phyloP scores from a whole-genome alignment of 2,113 vertebrate species.

The Nothocercus julius region DNA sequence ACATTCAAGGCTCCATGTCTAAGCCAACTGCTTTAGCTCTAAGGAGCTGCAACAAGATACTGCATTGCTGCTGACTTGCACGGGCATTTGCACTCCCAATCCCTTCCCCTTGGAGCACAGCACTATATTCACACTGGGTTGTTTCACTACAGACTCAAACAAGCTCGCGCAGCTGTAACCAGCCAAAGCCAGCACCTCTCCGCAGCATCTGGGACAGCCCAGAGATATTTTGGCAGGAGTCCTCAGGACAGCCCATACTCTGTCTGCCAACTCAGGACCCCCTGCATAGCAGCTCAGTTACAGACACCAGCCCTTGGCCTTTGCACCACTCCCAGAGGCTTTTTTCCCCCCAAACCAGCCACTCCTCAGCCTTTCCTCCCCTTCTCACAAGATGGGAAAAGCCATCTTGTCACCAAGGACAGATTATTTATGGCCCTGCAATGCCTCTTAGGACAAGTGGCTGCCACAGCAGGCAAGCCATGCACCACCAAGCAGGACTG shows the following conservation, averaged over 20 bases:
- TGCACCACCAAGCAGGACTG: background rate
- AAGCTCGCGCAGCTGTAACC: background rate
- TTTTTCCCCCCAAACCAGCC: background rate
- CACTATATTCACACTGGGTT: background rate
- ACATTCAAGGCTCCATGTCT: background rate
- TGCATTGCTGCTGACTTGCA: background rate
- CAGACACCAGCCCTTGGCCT: accelerated
- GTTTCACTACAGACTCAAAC: background rate
- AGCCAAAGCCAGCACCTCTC: background rate
- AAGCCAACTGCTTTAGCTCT: background rate
- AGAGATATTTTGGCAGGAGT: background rate
- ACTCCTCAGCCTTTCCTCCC: background rate
- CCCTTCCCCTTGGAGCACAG: background rate
- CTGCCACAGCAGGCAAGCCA: background rate
- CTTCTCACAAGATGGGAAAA: accelerated
- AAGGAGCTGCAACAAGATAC: background rate
- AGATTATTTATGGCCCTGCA: background rate
- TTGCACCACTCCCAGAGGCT: accelerated
- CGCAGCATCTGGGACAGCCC: background rate
- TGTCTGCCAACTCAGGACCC: background rate
- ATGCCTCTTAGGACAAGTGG: conserved; percentile 31
- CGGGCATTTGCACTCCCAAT: background rate
- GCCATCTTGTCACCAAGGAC: background rate
- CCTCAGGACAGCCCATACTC: background rate
- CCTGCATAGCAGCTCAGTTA: background rate